Percentiles rank a stretch among this genome's conserved stretches.
Evolutionary conservation across 2,113 vertebrate species (phyloP).

Genomic region (Otus sunia): DNA sequence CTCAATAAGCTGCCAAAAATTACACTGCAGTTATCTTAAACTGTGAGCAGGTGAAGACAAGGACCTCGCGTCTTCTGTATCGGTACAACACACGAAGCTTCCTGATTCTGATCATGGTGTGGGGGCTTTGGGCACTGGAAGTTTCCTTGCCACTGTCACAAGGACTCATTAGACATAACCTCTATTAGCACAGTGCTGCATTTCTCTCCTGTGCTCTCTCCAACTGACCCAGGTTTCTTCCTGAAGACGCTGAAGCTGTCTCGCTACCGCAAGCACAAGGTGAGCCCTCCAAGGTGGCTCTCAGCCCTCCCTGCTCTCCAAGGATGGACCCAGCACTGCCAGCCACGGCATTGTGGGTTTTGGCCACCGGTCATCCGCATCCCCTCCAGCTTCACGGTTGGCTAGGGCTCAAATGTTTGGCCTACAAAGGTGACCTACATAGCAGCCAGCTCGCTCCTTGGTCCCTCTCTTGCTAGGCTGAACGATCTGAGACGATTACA

Average conservation of each 20-base stretch:
- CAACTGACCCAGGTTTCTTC: neutral
- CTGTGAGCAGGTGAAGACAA: neutral
- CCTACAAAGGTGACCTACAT: neutral
- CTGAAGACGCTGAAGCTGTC: neutral
- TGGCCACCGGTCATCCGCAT: fast-evolving
- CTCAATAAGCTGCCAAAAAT: neutral
- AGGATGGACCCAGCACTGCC: fast-evolving
- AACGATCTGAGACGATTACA: neutral
- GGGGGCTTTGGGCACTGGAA: neutral
- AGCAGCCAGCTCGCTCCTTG: neutral
- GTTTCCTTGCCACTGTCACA: fast-evolving
- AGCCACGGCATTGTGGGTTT: fast-evolving
- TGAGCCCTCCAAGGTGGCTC: fast-evolving
- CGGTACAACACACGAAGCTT: fast-evolving
- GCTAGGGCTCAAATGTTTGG: neutral
- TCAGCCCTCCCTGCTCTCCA: neutral
- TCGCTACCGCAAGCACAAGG: fast-evolving
- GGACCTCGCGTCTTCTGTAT: neutral
- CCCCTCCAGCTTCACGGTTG: fast-evolving
- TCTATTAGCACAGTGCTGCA: neutral
- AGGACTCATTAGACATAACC: neutral
- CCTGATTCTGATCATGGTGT: neutral
- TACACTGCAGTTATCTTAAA: neutral
- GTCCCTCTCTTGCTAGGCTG: neutral
- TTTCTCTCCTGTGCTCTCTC: neutral